A percentile compares a stretch with the other conserved stretches of the same genome.
These are phyloP conservation scores for Leptura quadrifasciata DNA, from an alignment of 2,888 invertebrate species.

Conservation along the genomic window DNA sequence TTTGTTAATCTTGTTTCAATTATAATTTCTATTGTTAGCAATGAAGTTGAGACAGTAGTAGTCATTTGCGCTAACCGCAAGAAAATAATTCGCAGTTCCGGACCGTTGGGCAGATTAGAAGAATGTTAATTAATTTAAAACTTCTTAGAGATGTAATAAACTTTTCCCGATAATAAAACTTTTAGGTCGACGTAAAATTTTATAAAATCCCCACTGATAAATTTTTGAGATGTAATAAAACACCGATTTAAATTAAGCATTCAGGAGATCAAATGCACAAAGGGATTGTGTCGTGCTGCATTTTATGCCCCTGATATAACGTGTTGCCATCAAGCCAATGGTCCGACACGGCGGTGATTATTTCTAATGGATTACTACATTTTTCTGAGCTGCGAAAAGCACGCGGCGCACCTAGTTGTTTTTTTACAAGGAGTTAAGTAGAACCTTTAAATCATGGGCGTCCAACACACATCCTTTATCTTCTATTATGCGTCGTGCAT, in stretches of 20 bases:
- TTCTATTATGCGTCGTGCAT: too few species aligned
- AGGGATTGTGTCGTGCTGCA: neutral
- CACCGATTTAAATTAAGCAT: neutral
- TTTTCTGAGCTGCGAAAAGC: neutral
- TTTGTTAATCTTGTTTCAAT: slow-evolving; percentile 37
- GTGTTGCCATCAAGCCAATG: neutral
- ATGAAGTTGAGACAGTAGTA: slow-evolving; percentile 51
- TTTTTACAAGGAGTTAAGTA: too few species aligned
- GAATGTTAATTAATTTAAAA: slow-evolving; percentile 72
- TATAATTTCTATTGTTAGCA: slow-evolving; percentile 46
- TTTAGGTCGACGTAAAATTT: slow-evolving; percentile 51
- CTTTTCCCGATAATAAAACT: slow-evolving; percentile 64
- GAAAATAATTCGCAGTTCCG: slow-evolving; percentile 68
- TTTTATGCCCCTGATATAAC: neutral
- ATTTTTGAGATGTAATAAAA: slow-evolving; percentile 9
- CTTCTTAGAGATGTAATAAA: slow-evolving; percentile 65
- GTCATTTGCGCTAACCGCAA: slow-evolving; percentile 59
- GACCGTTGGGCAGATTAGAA: slow-evolving; percentile 69
- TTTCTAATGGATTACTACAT: too few species aligned
- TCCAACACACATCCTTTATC: too few species aligned
- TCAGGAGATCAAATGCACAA: neutral
- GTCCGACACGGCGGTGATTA: neutral
- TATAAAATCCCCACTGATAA: slow-evolving; percentile 51
- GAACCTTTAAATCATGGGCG: too few species aligned
- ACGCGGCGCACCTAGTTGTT: too few species aligned